Evolutionary conservation across 2,888 invertebrate genomes (phyloP).

Genomic region (Aporophyla lueneburgensis): DNA sequence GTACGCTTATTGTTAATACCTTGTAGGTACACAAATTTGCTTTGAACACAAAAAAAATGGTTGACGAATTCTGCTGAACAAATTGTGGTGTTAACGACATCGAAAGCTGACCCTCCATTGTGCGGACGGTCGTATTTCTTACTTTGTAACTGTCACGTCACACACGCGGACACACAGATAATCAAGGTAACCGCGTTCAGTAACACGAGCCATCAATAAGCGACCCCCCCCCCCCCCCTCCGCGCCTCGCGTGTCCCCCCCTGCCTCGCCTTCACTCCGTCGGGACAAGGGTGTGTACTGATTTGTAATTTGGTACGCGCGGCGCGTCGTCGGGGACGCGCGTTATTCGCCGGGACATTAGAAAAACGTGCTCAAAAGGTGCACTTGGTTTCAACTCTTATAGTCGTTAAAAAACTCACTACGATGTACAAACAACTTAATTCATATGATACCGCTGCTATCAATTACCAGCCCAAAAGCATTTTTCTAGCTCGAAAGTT

Average conservation of each 20-base stretch:
- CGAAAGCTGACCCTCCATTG: conserved; percentile 21
- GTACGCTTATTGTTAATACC: too few relatives aligned
- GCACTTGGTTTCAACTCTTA: background rate
- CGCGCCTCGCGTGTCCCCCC: background rate
- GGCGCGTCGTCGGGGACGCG: conserved; percentile 44
- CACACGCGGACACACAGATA: conserved; percentile 58
- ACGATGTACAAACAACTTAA: background rate
- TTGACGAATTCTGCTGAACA: background rate
- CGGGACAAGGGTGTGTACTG: conserved; percentile 68
- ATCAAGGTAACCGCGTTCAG: conserved; percentile 66
- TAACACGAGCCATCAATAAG: conserved; percentile 72
- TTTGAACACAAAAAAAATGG: background rate
- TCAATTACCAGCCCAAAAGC: background rate
- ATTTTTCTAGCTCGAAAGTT: background rate
- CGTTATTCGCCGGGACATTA: conserved; percentile 6
- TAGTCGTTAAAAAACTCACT: background rate
- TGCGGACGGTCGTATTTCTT: conserved; percentile 47
- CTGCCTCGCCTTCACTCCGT: conserved; percentile 46
- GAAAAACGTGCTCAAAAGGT: conserved; percentile 18
- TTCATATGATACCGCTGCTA: background rate
- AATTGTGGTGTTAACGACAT: conserved; percentile 33
- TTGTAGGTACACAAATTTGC: background rate
- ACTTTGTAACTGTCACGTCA: conserved; percentile 51
- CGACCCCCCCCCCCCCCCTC: conserved; percentile 35
- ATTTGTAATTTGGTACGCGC: conserved; percentile 74